phyloP scores from a whole-genome alignment of 1,140 invertebrate species.

The Drosophila cardini region DNA sequence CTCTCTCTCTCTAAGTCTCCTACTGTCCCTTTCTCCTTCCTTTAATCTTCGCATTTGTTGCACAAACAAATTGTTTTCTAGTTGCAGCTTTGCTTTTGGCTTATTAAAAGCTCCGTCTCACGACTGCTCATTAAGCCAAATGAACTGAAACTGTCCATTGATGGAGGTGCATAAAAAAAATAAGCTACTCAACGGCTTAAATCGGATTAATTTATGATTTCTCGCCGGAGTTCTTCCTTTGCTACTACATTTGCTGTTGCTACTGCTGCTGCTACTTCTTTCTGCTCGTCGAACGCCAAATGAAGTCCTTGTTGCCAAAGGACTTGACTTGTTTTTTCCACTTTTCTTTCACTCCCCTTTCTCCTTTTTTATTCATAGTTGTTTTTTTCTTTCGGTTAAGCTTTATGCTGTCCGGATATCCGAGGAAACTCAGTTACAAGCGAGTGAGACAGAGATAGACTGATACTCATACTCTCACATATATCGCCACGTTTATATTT shows the following conservation, averaged over 20 bases:
- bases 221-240: constrained; percentile 48
- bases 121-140: constrained; percentile 44
- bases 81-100: constrained; percentile 15
- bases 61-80: constrained; percentile 34
- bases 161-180: constrained; percentile 58
- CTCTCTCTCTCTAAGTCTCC: no score
- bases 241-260: constrained; percentile 4
- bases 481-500: constrained; percentile 70
- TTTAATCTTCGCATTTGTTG: constrained; percentile 13
- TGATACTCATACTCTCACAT: constrained; percentile 35
- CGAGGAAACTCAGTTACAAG: constrained; percentile 30
- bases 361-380: constrained; percentile 24
- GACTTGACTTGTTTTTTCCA: constrained; percentile 43
- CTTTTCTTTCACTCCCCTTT: not conserved
- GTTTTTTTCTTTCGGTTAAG: constrained; percentile 59
- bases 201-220: constrained; percentile 84
- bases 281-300: constrained; percentile 55
- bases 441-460: constrained; percentile 8
- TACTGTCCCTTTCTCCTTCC: not conserved
- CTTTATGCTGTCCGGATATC: constrained; percentile 57
- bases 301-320: constrained; percentile 55
- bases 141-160: constrained; percentile 35
- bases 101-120: constrained; percentile 20
- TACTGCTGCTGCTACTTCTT: no score
- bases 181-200: constrained; percentile 82